These are phyloP conservation scores for Drosophila phalerata DNA, from an alignment of 2,888 invertebrate species.

Conservation along the genomic window DNA sequence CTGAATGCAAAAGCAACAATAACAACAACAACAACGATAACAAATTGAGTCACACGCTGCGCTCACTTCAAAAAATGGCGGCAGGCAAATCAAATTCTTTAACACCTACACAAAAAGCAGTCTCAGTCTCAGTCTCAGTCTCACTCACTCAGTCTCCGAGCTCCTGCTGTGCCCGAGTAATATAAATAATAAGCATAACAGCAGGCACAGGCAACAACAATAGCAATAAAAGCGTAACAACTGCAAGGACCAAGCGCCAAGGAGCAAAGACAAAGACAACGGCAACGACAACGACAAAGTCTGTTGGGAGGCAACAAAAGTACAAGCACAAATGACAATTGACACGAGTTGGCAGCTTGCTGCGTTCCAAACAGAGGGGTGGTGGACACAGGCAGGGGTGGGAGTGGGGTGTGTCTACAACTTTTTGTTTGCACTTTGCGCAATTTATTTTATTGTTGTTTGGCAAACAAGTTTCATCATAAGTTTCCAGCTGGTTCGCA, in stretches of 20 bases:
- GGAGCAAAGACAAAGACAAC: conserved; percentile 42
- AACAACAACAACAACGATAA: conserved; percentile 22
- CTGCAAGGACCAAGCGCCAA: conserved; percentile 34
- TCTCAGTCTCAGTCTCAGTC: neutral
- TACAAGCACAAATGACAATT: conserved; percentile 74
- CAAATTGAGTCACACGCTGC: conserved; percentile 70
- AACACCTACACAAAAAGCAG: conserved; percentile 54
- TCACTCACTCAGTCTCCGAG: too few species aligned
- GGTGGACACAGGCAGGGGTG: too few species aligned
- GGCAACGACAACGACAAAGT: conserved; percentile 10
- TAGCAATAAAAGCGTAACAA: conserved; percentile 64
- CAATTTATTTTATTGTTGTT: conserved; percentile 82
- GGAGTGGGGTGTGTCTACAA: conserved; percentile 15
- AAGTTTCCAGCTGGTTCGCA: conserved; percentile 73
- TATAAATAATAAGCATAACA: conserved; percentile 76
- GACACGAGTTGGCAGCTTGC: conserved; percentile 64
- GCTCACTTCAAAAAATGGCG: conserved; percentile 75
- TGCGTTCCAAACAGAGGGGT: neutral
- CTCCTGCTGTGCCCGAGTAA: conserved; percentile 55
- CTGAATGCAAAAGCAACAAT: conserved; percentile 12
- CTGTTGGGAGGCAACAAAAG: conserved; percentile 25
- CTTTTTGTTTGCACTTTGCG: conserved; percentile 68
- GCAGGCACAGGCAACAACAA: conserved; percentile 56
- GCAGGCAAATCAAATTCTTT: conserved; percentile 60
- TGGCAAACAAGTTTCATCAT: conserved; percentile 79